Conservation (phyloP, 2,888 invertebrate genomes). For the Cheilosia impressa region DNA sequence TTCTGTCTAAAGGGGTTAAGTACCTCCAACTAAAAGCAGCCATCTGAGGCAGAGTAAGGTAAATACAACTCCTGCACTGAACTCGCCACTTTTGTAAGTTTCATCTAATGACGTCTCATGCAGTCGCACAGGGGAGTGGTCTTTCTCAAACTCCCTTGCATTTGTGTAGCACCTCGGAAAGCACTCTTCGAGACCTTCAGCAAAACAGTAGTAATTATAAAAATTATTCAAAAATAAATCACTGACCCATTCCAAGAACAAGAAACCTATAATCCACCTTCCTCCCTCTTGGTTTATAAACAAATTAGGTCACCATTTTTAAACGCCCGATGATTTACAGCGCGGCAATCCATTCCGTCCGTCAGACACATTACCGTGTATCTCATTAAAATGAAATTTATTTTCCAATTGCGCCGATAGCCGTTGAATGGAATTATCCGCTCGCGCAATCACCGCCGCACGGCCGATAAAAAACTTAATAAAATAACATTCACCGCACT, state of each 20-base stretch:
- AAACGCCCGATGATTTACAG: conserved; percentile 22
- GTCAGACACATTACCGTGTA: conserved; percentile 41
- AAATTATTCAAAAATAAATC: neutral
- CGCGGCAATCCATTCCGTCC: conserved; percentile 1
- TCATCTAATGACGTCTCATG: no score
- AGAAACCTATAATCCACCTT: neutral
- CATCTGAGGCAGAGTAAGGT: no score
- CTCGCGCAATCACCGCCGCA: neutral
- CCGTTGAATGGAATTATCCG: conserved; percentile 48
- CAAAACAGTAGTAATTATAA: no score
- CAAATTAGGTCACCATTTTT: conserved; percentile 62
- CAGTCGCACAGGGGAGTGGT: no score
- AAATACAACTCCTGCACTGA: no score
- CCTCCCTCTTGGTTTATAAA: conserved; percentile 16
- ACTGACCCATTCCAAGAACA: conserved; percentile 27
- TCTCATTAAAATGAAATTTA: conserved; percentile 69
- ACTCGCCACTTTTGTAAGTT: no score
- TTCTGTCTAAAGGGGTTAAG: no score
- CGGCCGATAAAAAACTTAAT: conserved; percentile 52
- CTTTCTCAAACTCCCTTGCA: no score
- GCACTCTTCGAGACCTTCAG: no score
- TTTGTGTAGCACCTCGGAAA: no score
- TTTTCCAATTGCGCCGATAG: conserved; percentile 47
- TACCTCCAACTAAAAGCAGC: no score
- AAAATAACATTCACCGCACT: conserved; percentile 66